Base-by-base conservation (phyloP, 2,888 invertebrate genomes). In the Heliconius sara region DNA sequence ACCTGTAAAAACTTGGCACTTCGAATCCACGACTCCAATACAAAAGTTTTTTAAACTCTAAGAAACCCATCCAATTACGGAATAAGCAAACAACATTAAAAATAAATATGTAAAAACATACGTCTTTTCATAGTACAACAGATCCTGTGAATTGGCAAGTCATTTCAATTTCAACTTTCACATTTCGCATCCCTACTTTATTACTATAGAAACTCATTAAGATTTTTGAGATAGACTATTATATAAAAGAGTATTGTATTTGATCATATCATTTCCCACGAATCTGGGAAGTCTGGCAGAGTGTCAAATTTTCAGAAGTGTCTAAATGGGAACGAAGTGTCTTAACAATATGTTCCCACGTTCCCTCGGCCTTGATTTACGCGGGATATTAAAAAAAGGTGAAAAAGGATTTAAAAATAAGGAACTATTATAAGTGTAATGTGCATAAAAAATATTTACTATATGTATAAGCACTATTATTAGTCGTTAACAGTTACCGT, bases 161-260 rank as follows among this genome's bases (percentile, higher is more conserved):
- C 83, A 84, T 80, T 80, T 83, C 81, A 80, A 90, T 80, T 80
- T 83, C 81, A 80, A 90, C 92, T 93, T 93, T 92, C 92, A 90
- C 91, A 89, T 89, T 88, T 89, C 86, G 82, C 88, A 89, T 89
- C 90, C 87, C 89, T 89, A 83, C 25, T 72, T n/a, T 57, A n/a
- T 67, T 90, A 92, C 92, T 87, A 86, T 27, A 71, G 82, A 19
- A 87, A 89, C 90, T 91, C 92, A 91, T n/a, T 43, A 5, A 22
- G 34, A 71, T 6, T 60, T 39, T 60, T 39, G 12, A 25, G 13
- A 34, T 39, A 16, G 16, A 68, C 13, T 68, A 9, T 27, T n/a
- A 27, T 60, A 60, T 10, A 72, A 30, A 10, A 70, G 19, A 19
- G 19, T 47, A 47, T 19, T 47, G 4, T 47, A 16, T 47, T 47